A percentile compares a stretch with the other conserved stretches of the same genome.
Conservation (phyloP, 2,888 invertebrate species). For the Andricus curvator region DNA sequence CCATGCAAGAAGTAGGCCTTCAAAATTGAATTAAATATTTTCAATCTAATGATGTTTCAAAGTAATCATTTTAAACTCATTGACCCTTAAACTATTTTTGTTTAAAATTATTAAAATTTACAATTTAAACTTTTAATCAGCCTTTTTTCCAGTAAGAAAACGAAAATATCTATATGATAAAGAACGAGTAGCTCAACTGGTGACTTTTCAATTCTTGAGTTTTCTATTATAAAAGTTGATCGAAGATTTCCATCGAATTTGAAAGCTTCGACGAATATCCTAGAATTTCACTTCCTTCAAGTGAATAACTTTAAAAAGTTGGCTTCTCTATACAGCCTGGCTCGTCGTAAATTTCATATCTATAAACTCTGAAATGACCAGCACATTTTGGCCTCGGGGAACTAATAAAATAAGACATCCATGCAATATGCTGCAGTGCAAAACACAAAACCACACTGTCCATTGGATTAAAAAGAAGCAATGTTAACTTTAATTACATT, state of each 20-base stretch:
- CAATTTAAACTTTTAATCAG: too few species aligned
- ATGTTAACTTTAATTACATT: neutral
- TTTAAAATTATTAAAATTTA: too few species aligned
- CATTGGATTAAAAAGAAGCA: neutral
- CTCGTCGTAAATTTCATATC: neutral
- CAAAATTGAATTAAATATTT: too few species aligned
- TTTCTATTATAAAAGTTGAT: neutral
- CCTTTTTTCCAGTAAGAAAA: neutral
- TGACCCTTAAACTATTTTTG: too few species aligned
- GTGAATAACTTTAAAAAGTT: constrained; percentile 12
- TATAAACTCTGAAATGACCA: neutral
- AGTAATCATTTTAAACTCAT: too few species aligned
- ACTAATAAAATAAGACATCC: neutral
- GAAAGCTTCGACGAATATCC: neutral
- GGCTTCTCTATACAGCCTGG: neutral
- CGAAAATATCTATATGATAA: neutral
- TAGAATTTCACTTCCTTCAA: neutral
- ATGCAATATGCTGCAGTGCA: neutral
- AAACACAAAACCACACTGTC: neutral
- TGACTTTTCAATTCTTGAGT: neutral
- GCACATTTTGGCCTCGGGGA: neutral
- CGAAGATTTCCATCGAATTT: constrained; percentile 8
- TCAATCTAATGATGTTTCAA: too few species aligned
- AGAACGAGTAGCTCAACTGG: neutral
- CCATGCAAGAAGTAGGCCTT: too few species aligned